Percentiles rank a stretch among this genome's conserved stretches.
phyloP scores from a whole-genome alignment of 2,888 invertebrate genomes.

The Alloscopus bannaensis region DNA sequence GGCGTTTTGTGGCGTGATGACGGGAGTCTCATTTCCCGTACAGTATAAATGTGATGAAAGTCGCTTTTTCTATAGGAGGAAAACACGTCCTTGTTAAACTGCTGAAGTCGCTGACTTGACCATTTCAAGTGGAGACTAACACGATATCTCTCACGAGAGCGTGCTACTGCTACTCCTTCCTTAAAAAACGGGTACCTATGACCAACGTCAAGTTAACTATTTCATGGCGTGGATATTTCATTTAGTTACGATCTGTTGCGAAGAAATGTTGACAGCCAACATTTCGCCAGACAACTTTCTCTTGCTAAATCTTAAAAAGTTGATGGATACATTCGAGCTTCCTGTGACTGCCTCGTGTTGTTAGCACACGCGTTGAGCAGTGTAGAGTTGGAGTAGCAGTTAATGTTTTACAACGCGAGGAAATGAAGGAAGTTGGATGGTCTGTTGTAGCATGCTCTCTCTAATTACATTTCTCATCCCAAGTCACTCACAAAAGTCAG shows the following conservation, averaged over 20 bases:
- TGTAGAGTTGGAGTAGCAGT: background rate
- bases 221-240: slow-evolving; percentile 41
- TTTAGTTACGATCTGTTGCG: slow-evolving; percentile 22
- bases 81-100: no score
- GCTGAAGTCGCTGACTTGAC: no score
- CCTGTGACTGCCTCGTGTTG: background rate
- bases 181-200: no score
- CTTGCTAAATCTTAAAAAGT: slow-evolving; percentile 9
- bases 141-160: no score
- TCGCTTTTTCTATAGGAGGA: no score
- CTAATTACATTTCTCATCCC: slow-evolving; percentile 50
- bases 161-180: no score
- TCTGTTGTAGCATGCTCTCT: slow-evolving; percentile 31
- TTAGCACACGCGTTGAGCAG: background rate
- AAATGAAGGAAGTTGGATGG: slow-evolving; percentile 25
- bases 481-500: slow-evolving; percentile 37
- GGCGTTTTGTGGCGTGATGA: no score
- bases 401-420: slow-evolving; percentile 4
- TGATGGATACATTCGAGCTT: background rate
- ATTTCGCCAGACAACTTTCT: slow-evolving; percentile 22
- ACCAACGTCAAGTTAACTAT: background rate
- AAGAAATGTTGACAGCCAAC: slow-evolving; percentile 37
- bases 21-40: no score
- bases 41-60: no score
- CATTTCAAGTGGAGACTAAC: no score